A percentile compares a stretch with the other conserved stretches of the same genome.
Evolutionary conservation across 2,888 invertebrate species (phyloP).

Genomic region (Apoderus coryli): DNA sequence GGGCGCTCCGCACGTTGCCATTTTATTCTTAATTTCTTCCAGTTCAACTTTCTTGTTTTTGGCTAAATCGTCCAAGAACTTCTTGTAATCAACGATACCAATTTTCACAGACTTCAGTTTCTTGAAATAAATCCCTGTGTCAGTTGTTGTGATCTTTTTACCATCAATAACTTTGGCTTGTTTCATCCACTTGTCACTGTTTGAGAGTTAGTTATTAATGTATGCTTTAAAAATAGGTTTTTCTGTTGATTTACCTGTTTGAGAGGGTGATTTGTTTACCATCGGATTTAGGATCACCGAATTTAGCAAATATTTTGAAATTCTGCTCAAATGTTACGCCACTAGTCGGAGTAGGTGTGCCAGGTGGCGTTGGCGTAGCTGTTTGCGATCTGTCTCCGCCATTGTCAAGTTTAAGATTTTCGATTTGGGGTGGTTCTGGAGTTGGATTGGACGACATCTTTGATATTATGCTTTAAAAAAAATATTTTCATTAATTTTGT

Average conservation of each 20-base stretch:
- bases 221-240: no score
- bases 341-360: constrained; percentile 17
- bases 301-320: constrained; percentile 76
- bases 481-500: no score
- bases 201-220: no score
- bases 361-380: constrained; percentile 14
- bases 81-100: constrained; percentile 61
- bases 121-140: constrained; percentile 85
- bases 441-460: constrained; percentile 16
- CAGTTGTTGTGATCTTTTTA: constrained; percentile 81
- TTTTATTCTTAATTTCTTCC: constrained; percentile 63
- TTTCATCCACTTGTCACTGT: constrained; percentile 93
- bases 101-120: constrained; percentile 76
- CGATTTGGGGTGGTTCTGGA: constrained; percentile 30
- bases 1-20: constrained; percentile 68
- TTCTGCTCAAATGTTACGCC: constrained; percentile 42
- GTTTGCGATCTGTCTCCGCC: constrained; percentile 27
- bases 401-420: constrained; percentile 42
- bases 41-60: constrained; percentile 71
- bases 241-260: no score
- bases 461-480: no score
- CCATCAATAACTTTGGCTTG: constrained; percentile 69
- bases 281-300: constrained; percentile 78
- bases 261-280: constrained; percentile 76
- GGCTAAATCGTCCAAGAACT: constrained; percentile 73